These are phyloP conservation scores for Heliconius melpomene DNA, from an alignment of 1,140 invertebrate genomes.

Conservation along the genomic window DNA sequence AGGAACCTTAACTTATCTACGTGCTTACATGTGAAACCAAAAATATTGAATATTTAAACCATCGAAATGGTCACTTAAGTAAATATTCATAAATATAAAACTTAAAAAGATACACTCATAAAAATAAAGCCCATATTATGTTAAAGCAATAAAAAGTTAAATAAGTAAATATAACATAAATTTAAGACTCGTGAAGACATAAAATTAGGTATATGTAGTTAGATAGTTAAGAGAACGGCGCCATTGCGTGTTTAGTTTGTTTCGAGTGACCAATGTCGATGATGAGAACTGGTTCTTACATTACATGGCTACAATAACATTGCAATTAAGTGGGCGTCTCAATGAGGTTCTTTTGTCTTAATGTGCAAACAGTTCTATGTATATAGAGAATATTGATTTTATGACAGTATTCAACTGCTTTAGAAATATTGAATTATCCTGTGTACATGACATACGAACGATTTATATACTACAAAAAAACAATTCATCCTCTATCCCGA, in stretches of 20 bases:
- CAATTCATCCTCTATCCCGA: not conserved
- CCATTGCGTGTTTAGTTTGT: slow-evolving; percentile 39
- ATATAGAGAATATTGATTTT: not conserved
- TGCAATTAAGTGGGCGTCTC: slow-evolving; percentile 45
- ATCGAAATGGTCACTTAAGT: not conserved
- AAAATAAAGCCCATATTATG: slow-evolving; percentile 21
- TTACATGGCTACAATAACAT: slow-evolving; percentile 35
- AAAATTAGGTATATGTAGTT: slow-evolving; percentile 41
- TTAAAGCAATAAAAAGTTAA: slow-evolving; percentile 34
- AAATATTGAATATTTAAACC: not conserved
- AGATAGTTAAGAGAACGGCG: slow-evolving; percentile 36
- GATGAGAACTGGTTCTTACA: slow-evolving; percentile 43
- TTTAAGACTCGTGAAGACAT: slow-evolving; percentile 38
- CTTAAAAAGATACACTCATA: slow-evolving; percentile 18
- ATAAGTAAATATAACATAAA: slow-evolving; percentile 41
- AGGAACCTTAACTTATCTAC: not conserved
- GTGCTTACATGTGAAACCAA: not conserved
- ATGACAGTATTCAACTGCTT: not conserved
- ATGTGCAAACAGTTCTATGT: not conserved
- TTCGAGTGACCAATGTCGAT: slow-evolving; percentile 35
- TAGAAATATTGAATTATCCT: not conserved
- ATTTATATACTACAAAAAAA: not conserved
- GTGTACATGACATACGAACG: too few relatives aligned
- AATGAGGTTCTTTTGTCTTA: slow-evolving; percentile 33
- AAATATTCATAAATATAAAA: slow-evolving; percentile 13